These are phyloP conservation scores for Heterodera carotae DNA, from an alignment of 1,140 invertebrate genomes.

Conservation along the genomic window DNA sequence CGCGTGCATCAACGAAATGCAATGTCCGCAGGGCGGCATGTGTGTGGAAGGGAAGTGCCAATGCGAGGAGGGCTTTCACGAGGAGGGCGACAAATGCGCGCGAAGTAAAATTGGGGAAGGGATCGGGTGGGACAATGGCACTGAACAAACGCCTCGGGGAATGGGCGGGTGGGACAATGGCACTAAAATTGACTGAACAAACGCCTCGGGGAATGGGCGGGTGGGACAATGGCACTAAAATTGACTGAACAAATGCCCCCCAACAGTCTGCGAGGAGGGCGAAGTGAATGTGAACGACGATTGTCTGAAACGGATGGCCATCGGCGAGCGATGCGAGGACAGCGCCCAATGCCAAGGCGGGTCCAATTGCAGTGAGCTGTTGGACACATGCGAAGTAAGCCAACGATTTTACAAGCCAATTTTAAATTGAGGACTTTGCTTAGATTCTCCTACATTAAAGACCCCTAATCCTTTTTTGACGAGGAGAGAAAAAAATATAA, in stretches of 20 bases:
- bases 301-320: constrained; percentile 48
- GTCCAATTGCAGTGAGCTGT: constrained; percentile 45
- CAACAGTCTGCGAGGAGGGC: constrained; percentile 46
- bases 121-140: not conserved
- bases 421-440: too few relatives aligned
- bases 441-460: too few relatives aligned
- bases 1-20: constrained; percentile 52
- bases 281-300: constrained; percentile 48
- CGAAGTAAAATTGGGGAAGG: constrained; percentile 39
- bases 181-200: too few relatives aligned
- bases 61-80: constrained; percentile 47
- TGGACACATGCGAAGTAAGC: constrained; percentile 45
- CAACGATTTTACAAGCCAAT: too few relatives aligned
- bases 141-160: too few relatives aligned
- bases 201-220: too few relatives aligned
- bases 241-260: constrained; percentile 12
- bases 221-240: too few relatives aligned
- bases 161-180: too few relatives aligned
- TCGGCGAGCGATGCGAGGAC: constrained; percentile 51
- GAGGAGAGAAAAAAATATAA: too few relatives aligned
- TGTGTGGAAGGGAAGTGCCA: constrained; percentile 60
- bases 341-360: constrained; percentile 59
- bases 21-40: constrained; percentile 52
- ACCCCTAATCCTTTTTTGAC: too few relatives aligned
- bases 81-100: constrained; percentile 48